Percentiles rank a stretch among this genome's conserved stretches.
Evolutionary conservation across 2,797 vertebrate species (phyloP).

Genomic region (Staurois parvus): DNA sequence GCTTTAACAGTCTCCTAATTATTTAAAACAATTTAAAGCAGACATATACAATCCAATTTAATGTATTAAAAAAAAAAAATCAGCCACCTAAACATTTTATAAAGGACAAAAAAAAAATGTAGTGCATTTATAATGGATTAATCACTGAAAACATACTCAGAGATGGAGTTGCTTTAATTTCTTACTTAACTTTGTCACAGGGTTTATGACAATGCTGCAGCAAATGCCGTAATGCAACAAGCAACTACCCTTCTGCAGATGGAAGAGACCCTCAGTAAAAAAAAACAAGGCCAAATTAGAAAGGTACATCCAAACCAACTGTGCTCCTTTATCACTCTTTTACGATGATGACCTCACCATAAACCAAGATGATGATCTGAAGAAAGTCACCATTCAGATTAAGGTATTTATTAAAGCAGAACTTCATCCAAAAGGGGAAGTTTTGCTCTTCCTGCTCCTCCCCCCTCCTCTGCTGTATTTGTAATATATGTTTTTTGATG

Average conservation of each 20-base stretch:
- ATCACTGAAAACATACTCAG: too few species aligned
- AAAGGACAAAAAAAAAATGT: too few species aligned
- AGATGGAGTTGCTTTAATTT: neutral
- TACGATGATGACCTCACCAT: slow-evolving; percentile 61
- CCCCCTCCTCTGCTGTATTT: too few species aligned
- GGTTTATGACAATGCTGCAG: slow-evolving; percentile 61
- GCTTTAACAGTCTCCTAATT: too few species aligned
- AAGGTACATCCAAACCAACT: slow-evolving; percentile 29
- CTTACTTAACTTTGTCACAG: slow-evolving; percentile 1
- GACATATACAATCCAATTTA: too few species aligned
- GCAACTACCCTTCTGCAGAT: slow-evolving; percentile 55
- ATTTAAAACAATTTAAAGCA: too few species aligned
- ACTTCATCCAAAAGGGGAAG: too few species aligned
- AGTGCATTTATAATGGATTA: too few species aligned
- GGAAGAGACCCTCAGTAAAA: slow-evolving; percentile 53
- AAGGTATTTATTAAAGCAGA: slow-evolving; percentile 46
- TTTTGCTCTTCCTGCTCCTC: too few species aligned
- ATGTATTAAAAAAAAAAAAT: too few species aligned
- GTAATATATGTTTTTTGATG: too few species aligned
- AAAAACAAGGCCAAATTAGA: slow-evolving; percentile 15
- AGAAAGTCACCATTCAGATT: slow-evolving; percentile 62
- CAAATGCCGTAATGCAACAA: slow-evolving; percentile 64
- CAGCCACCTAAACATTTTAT: too few species aligned
- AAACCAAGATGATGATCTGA: slow-evolving; percentile 59
- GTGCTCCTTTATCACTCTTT: slow-evolving; percentile 55